These are phyloP conservation scores for Oryctolagus cuniculus DNA, from an alignment of 2,113 vertebrate species.

Conservation along the genomic window DNA sequence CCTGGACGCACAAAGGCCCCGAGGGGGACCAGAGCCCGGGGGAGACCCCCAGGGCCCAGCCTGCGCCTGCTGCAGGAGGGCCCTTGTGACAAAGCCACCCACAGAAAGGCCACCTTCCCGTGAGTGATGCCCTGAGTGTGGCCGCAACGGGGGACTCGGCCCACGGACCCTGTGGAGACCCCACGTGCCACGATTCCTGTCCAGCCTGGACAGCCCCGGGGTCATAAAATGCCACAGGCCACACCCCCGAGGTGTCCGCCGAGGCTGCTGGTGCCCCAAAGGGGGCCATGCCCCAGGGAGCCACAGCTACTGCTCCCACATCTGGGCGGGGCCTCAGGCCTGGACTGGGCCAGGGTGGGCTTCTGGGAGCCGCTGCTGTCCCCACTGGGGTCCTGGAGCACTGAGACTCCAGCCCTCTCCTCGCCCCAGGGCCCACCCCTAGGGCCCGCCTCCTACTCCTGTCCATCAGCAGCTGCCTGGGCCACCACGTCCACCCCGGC, in stretches of 20 bases:
- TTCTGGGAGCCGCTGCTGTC: background rate
- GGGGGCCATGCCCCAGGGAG: too few relatives aligned
- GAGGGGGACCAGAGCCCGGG: background rate
- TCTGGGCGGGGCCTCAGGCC: constrained; percentile 71
- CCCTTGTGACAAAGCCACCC: too few relatives aligned
- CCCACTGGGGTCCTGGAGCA: accelerated
- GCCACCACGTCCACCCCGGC: too few relatives aligned
- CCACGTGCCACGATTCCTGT: accelerated
- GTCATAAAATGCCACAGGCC: too few relatives aligned
- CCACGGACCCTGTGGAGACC: accelerated
- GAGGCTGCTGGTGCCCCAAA: too few relatives aligned
- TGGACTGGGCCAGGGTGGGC: too few relatives aligned
- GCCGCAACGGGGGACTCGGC: accelerated
- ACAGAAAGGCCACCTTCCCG: too few relatives aligned
- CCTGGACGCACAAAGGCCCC: background rate
- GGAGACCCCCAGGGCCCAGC: background rate
- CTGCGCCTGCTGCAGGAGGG: accelerated
- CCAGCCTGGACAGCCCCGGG: background rate
- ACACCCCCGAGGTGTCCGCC: too few relatives aligned
- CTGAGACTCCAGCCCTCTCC: too few relatives aligned
- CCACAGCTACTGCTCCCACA: background rate
- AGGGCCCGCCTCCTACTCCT: background rate
- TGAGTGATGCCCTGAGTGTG: accelerated
- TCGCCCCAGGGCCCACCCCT: background rate
- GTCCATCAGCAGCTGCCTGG: too few relatives aligned